phyloP scores from a whole-genome alignment of 2,113 vertebrate species.

The Isichthys henryi region DNA sequence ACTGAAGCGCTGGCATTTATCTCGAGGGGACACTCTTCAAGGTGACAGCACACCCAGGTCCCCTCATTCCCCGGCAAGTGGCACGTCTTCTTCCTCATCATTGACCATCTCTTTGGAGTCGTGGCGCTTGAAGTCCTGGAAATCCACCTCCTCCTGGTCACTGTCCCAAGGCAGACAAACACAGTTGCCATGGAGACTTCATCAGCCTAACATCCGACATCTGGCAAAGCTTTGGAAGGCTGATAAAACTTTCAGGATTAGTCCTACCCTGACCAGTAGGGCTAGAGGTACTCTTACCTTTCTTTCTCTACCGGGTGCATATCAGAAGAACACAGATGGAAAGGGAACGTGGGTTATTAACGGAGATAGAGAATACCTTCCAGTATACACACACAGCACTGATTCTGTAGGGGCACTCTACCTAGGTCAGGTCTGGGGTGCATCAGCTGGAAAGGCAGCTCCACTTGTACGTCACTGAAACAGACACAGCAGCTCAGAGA shows the following conservation, averaged over 20 bases:
- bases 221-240: background rate
- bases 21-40: background rate
- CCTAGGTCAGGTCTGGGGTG: slow-evolving; percentile 70
- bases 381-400: background rate
- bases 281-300: background rate
- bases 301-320: background rate
- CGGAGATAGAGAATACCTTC: background rate
- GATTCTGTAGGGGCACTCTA: slow-evolving; percentile 21
- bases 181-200: background rate
- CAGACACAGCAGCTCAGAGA: slow-evolving; percentile 15
- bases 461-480: slow-evolving; percentile 77
- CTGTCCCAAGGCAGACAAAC: slow-evolving; percentile 44
- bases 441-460: slow-evolving; percentile 87
- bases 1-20: background rate
- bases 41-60: background rate
- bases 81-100: slow-evolving; percentile 38
- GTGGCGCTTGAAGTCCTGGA: slow-evolving; percentile 72
- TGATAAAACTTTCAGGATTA: background rate
- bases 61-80: slow-evolving; percentile 48
- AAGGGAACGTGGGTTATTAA: background rate
- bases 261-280: background rate
- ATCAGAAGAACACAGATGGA: background rate
- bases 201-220: background rate
- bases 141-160: slow-evolving; percentile 63
- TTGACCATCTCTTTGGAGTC: slow-evolving; percentile 58